Base-by-base conservation (phyloP, 35 echinoderm and acorn worm genomes). In the Apostichopus parvimensis region DNA sequence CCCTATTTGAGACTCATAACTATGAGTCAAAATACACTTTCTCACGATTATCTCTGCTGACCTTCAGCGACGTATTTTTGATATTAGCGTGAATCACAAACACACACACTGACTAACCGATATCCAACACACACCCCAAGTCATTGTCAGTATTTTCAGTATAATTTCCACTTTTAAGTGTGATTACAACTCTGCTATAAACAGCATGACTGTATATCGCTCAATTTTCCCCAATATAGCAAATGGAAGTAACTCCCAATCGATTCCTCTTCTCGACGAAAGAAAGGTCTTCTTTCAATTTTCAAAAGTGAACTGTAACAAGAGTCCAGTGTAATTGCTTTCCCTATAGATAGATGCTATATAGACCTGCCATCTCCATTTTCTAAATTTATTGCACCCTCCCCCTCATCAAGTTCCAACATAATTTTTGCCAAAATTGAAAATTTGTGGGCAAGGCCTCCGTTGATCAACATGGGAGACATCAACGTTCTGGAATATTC, bases 401-500 rank as follows among this genome's bases (percentile, higher is more conserved):
- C 55, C 81, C 54, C 25, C 81, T 84, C 71, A 75, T 75, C 81
- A 84, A 84, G 81, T 84, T 84, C 57, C 81, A 22, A 84, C 54
- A 58, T 84, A 84, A 84, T 84, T 84, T 84, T 59, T 14, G 13
- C n/a, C 24, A 21, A 84, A 84, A 84, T 84, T 84, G 81, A 84
- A 84, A 84, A 58, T 84, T 58, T 84, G 81, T 57, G 57, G 81
- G 81, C 81, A 57, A 52, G 15, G 58, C 58, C 58, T 55, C 58
- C 11, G 81, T 59, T 58, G 13, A 84, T 84, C 81, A 84, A 84
- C 81, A 84, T 22, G 81, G 81, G 81, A 84, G 81, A 84, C 81
- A 84, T 84, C 81, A 84, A 84, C 57, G 12, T n/a, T 84, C 58
- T 84, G 81, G 57, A 84, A 75, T 75, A 18, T 84, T 59, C 55